Conservation (phyloP, 2,113 vertebrate genomes). For the Microtus pennsylvanicus region DNA sequence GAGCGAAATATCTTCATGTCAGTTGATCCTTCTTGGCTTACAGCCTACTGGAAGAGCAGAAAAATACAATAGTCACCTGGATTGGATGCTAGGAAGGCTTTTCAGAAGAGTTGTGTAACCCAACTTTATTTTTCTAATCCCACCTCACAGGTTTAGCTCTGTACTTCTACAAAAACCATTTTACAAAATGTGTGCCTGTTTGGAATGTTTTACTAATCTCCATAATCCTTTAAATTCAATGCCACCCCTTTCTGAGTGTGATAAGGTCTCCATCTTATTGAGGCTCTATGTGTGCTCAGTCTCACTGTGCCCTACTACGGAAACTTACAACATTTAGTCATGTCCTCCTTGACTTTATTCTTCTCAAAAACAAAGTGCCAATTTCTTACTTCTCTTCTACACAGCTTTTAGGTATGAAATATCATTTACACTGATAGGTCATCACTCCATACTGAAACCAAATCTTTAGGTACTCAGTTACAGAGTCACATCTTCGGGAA, state of each 20-base stretch:
- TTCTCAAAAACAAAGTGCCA: background rate
- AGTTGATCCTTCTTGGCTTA: background rate
- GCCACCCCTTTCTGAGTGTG: background rate
- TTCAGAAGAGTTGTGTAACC: background rate
- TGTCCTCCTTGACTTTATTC: background rate
- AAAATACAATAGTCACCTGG: background rate
- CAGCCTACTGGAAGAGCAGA: background rate
- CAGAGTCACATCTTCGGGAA: too few relatives aligned
- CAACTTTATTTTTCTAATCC: background rate
- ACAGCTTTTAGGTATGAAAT: background rate
- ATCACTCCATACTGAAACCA: background rate
- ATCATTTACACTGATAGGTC: background rate
- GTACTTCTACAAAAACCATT: background rate
- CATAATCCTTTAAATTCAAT: conserved; percentile 7
- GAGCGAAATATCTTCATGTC: background rate
- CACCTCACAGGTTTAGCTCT: background rate
- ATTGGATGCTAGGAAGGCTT: background rate
- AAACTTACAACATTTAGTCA: background rate
- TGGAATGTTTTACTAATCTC: background rate
- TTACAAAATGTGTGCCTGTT: background rate
- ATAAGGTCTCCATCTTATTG: background rate
- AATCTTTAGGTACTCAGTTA: background rate
- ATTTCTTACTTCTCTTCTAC: background rate
- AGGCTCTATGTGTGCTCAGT: background rate
- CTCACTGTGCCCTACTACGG: background rate